A percentile compares a stretch with the other conserved stretches of the same genome.
phyloP scores from a whole-genome alignment of 2,888 invertebrate species.

The Torymus texanus region DNA sequence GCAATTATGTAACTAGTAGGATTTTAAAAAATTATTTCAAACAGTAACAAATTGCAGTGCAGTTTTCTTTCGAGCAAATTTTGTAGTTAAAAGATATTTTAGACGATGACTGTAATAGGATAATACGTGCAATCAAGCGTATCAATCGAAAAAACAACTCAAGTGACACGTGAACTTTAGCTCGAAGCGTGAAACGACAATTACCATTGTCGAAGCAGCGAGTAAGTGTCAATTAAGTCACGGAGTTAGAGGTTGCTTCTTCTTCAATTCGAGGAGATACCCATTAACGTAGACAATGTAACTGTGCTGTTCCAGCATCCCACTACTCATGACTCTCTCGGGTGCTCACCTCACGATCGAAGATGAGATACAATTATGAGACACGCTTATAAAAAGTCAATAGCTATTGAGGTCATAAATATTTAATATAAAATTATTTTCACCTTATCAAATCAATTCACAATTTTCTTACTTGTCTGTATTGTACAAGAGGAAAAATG shows the following conservation, averaged over 20 bases:
- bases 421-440: too few relatives aligned
- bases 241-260: conserved; percentile 23
- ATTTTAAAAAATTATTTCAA: too few relatives aligned
- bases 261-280: conserved; percentile 35
- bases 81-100: too few relatives aligned
- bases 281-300: conserved; percentile 19
- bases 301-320: background rate
- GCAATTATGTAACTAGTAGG: too few relatives aligned
- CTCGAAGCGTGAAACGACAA: conserved; percentile 34
- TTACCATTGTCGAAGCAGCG: conserved; percentile 38
- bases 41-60: too few relatives aligned
- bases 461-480: too few relatives aligned
- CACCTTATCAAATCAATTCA: too few relatives aligned
- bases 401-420: background rate
- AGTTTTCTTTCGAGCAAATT: too few relatives aligned
- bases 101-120: too few relatives aligned
- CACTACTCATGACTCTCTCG: background rate
- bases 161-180: conserved; percentile 16
- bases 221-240: conserved; percentile 41
- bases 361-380: background rate
- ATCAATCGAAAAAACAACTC: too few relatives aligned
- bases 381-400: background rate
- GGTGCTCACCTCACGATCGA: background rate
- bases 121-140: too few relatives aligned
- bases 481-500: too few relatives aligned